These are phyloP conservation scores for Carettochelys insculpta DNA, from an alignment of 2,113 vertebrate genomes.

Conservation along the genomic window DNA sequence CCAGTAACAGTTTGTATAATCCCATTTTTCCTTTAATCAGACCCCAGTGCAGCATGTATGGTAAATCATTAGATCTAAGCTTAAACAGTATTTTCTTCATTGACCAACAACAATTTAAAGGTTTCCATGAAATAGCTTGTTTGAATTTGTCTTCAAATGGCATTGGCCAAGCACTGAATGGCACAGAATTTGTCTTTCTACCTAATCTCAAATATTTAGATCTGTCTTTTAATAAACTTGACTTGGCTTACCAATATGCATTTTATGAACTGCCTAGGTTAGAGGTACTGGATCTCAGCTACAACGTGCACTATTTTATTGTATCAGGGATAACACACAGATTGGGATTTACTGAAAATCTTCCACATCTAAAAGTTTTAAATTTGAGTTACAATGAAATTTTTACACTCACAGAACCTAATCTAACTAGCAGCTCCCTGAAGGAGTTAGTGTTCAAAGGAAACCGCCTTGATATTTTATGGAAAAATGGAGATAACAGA, in stretches of 20 bases:
- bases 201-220: slow-evolving; percentile 82
- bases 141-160: slow-evolving; percentile 85
- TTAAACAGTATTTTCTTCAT: slow-evolving; percentile 84
- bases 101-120: slow-evolving; percentile 73
- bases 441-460: slow-evolving; percentile 75
- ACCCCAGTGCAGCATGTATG: slow-evolving; percentile 72
- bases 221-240: slow-evolving; percentile 80
- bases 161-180: slow-evolving; percentile 77
- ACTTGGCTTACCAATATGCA: slow-evolving; percentile 77
- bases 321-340: slow-evolving; percentile 77
- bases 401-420: slow-evolving; percentile 75
- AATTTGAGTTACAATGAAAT: slow-evolving; percentile 86
- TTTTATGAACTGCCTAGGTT: slow-evolving; percentile 76
- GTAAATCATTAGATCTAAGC: slow-evolving; percentile 81
- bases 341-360: slow-evolving; percentile 78
- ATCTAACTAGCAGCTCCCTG: slow-evolving; percentile 74
- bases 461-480: slow-evolving; percentile 77
- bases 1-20: slow-evolving; percentile 38
- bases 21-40: slow-evolving; percentile 62
- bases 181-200: slow-evolving; percentile 76
- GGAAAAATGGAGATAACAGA: slow-evolving; percentile 63
- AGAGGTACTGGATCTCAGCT: slow-evolving; percentile 79
- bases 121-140: slow-evolving; percentile 75
- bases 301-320: slow-evolving; percentile 82
- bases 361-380: slow-evolving; percentile 79